A percentile compares a stretch with the other conserved stretches of the same genome.
phyloP scores from a whole-genome alignment of 2,113 vertebrate species.

The Istiophorus platypterus region DNA sequence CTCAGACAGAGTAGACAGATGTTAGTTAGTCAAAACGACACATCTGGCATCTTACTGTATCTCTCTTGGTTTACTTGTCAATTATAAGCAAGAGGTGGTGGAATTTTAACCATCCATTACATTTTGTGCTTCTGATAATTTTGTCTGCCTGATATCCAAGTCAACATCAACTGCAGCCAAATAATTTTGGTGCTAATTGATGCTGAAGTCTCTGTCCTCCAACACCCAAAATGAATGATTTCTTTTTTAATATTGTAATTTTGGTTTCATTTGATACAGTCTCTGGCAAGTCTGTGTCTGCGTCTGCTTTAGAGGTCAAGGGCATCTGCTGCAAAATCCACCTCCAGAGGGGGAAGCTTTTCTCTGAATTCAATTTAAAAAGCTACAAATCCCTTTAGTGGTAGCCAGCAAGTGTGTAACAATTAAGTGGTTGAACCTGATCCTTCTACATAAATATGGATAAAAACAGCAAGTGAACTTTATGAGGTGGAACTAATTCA shows the following conservation, averaged over 20 bases:
- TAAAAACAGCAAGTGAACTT: not conserved
- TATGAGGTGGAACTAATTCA: not conserved
- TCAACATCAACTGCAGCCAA: constrained; percentile 22
- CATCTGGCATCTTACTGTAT: not conserved
- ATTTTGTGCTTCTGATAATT: not conserved
- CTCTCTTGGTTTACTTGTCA: not conserved
- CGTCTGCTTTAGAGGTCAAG: constrained; percentile 42
- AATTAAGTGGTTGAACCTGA: constrained; percentile 23
- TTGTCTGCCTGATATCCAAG: not conserved
- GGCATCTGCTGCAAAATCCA: constrained; percentile 31
- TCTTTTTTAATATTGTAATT: constrained; percentile 6
- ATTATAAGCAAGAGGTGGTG: not conserved
- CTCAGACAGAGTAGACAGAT: not conserved
- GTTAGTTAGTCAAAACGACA: not conserved
- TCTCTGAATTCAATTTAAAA: constrained; percentile 6
- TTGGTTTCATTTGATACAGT: constrained; percentile 41
- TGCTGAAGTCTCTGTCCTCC: constrained; percentile 15
- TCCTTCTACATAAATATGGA: not conserved
- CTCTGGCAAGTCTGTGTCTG: constrained; percentile 35
- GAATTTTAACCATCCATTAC: not conserved
- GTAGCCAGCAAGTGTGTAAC: not conserved
- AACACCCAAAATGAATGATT: constrained; percentile 6
- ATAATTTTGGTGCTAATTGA: constrained; percentile 31
- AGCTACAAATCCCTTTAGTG: not conserved
- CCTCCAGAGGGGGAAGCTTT: not conserved